A percentile compares a stretch with the other conserved stretches of the same genome.
phyloP scores from a whole-genome alignment of 1,140 invertebrate species.

The Stratiolaelaps scimitus region DNA sequence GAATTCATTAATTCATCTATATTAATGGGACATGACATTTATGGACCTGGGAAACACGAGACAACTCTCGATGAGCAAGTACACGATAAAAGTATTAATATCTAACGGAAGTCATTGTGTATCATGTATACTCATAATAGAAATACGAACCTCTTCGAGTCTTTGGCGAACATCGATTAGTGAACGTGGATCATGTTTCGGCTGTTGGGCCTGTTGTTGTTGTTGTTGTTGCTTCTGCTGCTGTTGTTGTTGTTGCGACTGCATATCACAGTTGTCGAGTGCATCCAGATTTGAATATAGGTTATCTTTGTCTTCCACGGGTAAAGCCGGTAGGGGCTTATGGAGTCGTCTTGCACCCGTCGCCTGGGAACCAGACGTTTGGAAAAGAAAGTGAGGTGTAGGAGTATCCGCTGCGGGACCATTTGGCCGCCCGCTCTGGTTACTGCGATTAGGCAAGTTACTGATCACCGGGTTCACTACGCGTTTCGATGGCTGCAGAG shows the following conservation, averaged over 20 bases:
- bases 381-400: too few species aligned
- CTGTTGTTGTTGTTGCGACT: constrained; percentile 28
- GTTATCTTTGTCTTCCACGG: constrained; percentile 3
- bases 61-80: too few species aligned
- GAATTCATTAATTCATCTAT: too few species aligned
- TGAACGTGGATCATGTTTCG: constrained; percentile 3
- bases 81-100: too few species aligned
- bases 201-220: not conserved
- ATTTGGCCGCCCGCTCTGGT: not conserved
- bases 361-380: not conserved
- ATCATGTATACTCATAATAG: too few species aligned
- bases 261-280: constrained; percentile 29
- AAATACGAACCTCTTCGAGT: constrained; percentile 1
- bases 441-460: constrained; percentile 24
- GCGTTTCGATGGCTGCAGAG: not conserved
- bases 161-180: constrained; percentile 6
- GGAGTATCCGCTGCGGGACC: not conserved
- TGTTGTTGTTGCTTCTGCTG: constrained; percentile 28
- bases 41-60: too few species aligned
- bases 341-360: not conserved
- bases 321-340: constrained; percentile 9
- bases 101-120: too few species aligned
- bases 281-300: constrained; percentile 18
- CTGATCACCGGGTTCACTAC: constrained; percentile 25
- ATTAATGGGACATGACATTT: too few species aligned